Percentiles rank a stretch among this genome's conserved stretches.
Conservation (phyloP, 2,888 invertebrate species). For the Caenorhabditis macrosperma region DNA sequence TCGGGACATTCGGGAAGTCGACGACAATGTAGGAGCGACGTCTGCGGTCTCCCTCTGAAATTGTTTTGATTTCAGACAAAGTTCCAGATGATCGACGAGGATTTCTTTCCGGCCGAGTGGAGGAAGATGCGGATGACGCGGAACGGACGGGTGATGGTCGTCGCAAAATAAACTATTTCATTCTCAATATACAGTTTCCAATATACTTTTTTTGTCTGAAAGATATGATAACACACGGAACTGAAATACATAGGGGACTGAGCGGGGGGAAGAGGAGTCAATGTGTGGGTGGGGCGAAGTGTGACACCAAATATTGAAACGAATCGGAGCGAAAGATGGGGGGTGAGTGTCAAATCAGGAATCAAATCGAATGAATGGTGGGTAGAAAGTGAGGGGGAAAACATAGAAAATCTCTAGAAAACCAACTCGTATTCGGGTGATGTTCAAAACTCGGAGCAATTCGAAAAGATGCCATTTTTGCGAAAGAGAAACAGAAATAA, state of each 20-base stretch:
- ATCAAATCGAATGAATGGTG: background rate
- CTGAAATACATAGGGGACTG: constrained; percentile 55
- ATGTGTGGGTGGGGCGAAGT: background rate
- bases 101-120: constrained; percentile 49
- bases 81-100: constrained; percentile 34
- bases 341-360: background rate
- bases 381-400: background rate
- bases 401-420: constrained; percentile 33
- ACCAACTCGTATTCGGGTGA: constrained; percentile 44
- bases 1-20: constrained; percentile 42
- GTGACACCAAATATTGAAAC: background rate
- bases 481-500: constrained; percentile 11
- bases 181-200: constrained; percentile 11
- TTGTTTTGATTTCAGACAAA: constrained; percentile 28
- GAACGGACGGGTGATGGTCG: constrained; percentile 14
- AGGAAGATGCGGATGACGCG: constrained; percentile 28
- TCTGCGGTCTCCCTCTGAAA: background rate
- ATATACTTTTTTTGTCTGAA: constrained; percentile 31
- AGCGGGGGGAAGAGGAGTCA: constrained; percentile 16
- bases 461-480: constrained; percentile 49
- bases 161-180: constrained; percentile 45
- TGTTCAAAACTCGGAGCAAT: constrained; percentile 48
- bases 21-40: constrained; percentile 28
- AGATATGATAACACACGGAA: constrained; percentile 55
- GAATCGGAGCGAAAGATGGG: background rate